Evolutionary conservation across 2,797 vertebrate species (phyloP).

Genomic region (Calcarius lapponicus): DNA sequence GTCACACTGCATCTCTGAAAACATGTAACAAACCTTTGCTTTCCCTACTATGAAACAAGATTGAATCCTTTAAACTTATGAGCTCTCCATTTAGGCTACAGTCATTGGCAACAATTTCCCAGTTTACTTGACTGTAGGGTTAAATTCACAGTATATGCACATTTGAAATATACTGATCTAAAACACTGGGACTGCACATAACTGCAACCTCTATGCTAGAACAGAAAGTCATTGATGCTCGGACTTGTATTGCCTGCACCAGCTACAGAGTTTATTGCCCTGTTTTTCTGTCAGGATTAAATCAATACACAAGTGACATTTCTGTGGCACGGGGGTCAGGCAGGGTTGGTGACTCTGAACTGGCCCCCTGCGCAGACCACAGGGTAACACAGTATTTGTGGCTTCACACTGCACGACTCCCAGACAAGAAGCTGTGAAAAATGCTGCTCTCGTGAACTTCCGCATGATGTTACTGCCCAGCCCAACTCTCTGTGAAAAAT

Average conservation of each 20-base stretch:
- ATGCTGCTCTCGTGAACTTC: background rate
- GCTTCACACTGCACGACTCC: background rate
- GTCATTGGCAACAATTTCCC: background rate
- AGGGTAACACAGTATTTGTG: background rate
- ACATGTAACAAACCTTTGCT: background rate
- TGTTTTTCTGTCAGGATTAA: conserved; percentile 38
- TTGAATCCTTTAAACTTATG: background rate
- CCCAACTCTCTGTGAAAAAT: background rate
- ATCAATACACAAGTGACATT: conserved; percentile 41
- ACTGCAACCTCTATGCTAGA: conserved; percentile 26
- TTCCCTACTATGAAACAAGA: background rate
- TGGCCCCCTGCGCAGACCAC: background rate
- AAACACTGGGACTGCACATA: conserved; percentile 6
- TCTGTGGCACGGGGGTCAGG: background rate
- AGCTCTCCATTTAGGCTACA: conserved; percentile 6
- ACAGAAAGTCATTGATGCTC: conserved; percentile 64
- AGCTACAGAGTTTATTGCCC: conserved; percentile 43
- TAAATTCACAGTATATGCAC: conserved; percentile 14
- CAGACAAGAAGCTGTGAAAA: background rate
- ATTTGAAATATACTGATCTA: conserved; percentile 36
- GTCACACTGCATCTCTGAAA: background rate
- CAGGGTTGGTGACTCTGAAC: conserved; percentile 35
- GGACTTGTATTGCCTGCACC: background rate
- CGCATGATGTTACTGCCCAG: background rate
- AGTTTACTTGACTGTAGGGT: background rate